Evolutionary conservation across 2,888 invertebrate genomes (phyloP), one percentile per base, ranked within the genome.

Genomic region (Lymantria dispar): DNA sequence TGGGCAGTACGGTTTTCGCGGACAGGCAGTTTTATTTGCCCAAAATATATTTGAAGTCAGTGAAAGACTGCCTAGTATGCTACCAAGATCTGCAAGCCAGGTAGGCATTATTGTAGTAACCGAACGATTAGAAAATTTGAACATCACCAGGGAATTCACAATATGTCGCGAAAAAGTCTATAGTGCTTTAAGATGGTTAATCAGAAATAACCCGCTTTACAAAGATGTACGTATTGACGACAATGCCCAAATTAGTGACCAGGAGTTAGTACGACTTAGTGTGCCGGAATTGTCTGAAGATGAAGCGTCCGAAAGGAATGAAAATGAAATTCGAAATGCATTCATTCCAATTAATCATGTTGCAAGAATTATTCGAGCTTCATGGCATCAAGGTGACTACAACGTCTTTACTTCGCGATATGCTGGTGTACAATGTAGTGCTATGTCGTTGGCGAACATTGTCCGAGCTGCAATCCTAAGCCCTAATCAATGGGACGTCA

Each of bases 331-430:
- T 11, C 12, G 11, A 36, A 36, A 36, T 36, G 36, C 36, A 36
- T 36, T 36, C 36, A 36, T 36, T 36, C 36, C 36, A 36, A 36
- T 36, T 22, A 36, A 22, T 22, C 22, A 22, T 22, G 22, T 22
- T 22, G 22, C 56, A 22, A 53, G 62, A 55, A 70, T 70, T 54
- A 13, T 66, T 12, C 63, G 66, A 40, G 68, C 62, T 50, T 68
- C 66, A 50, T 69, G 64, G 55, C 57, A 71, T 69, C 72, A 69
- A 64, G 65, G 52, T 1, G 56, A 68, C 46, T 43, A 22, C 22
- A 22, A 12, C 12, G 46, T 68, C 43, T 70, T 70, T 39, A 57
- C 47, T 42, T 60, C 67, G 46, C 51, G 50, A 41, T 60, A 41
- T 60, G 56, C 58, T 43, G 67, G 66, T 11, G 48, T 48, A 37